Evolutionary conservation across 1,140 invertebrate species (phyloP).

Genomic region (Lepidurus arcticus): DNA sequence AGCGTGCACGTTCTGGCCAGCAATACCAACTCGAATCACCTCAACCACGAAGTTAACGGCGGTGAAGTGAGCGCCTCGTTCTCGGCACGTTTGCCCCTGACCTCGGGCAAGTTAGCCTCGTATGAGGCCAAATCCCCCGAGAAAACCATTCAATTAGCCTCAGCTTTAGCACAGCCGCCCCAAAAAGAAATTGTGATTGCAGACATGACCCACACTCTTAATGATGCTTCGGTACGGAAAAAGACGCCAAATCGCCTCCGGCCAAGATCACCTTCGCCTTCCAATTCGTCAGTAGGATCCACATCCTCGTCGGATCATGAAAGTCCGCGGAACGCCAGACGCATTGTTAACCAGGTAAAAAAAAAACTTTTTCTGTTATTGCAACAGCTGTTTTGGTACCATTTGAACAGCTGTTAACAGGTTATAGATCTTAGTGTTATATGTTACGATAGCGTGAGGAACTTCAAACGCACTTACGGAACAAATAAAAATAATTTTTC

Average conservation of each 20-base stretch:
- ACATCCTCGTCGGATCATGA: background rate
- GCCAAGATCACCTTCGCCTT: background rate
- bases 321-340: background rate
- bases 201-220: background rate
- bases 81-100: constrained; percentile 20
- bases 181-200: constrained; percentile 31
- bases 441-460: no score
- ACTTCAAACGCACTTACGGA: no score
- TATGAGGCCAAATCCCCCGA: constrained; percentile 1
- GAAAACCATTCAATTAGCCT: background rate
- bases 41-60: constrained; percentile 31
- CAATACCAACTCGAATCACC: constrained; percentile 31
- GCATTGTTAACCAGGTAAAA: background rate
- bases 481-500: no score
- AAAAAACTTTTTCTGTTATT: background rate
- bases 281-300: background rate
- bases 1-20: background rate
- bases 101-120: constrained; percentile 25
- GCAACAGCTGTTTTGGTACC: no score
- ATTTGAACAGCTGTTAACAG: no score
- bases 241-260: background rate
- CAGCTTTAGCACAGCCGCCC: constrained; percentile 33
- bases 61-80: constrained; percentile 3
- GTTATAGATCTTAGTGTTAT: no score
- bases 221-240: background rate